Conservation (phyloP, 2,797 vertebrate species). For the Pantherophis alleghaniensis region DNA sequence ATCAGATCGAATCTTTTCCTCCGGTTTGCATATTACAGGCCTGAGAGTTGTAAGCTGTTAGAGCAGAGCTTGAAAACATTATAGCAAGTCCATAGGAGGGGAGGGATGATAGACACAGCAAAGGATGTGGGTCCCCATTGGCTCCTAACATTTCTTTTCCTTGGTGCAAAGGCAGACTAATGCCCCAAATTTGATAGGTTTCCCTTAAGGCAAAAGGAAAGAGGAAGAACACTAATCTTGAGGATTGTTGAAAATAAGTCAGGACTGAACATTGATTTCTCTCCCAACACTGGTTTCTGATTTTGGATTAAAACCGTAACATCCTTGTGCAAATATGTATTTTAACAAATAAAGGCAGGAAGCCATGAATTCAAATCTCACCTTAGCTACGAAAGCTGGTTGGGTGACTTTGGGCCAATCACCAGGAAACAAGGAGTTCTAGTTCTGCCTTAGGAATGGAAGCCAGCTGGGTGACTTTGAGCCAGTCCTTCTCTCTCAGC, state of each 20-base stretch:
- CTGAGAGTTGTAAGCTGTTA: background rate
- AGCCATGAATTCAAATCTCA: background rate
- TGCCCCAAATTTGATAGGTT: background rate
- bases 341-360: background rate
- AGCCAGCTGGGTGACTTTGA: background rate
- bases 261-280: background rate
- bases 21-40: background rate
- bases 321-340: background rate
- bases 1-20: background rate
- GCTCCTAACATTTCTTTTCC: background rate
- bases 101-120: background rate
- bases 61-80: background rate
- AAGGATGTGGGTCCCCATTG: background rate
- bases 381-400: background rate
- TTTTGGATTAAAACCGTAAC: background rate
- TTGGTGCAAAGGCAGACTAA: background rate
- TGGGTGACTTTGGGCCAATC: background rate
- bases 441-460: background rate
- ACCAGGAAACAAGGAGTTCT: background rate
- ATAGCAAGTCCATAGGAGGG: background rate
- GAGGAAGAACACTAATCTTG: background rate
- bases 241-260: background rate
- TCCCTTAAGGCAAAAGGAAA: background rate
- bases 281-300: background rate
- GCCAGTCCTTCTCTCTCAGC: background rate